Base-by-base conservation (phyloP, 1,140 invertebrate genomes). In the Micrasema minimum region DNA sequence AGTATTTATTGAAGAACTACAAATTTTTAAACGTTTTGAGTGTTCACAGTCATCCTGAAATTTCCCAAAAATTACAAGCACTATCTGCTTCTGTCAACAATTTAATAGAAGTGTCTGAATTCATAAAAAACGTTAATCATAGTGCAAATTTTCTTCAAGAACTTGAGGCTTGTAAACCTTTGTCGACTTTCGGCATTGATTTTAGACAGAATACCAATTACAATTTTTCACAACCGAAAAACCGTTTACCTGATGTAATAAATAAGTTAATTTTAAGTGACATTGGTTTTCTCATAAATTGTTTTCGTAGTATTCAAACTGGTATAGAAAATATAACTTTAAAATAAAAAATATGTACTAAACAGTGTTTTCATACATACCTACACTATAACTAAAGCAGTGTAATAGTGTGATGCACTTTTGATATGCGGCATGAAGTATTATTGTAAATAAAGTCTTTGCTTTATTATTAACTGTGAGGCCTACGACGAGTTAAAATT, bases 1-100 rank as follows among this genome's bases (percentile, higher is more conserved):
- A 73, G 48, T 73, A 69, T 66, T 20, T 73, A 41, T 45, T 73
- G 43, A 73, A 73, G 45, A 66, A 66, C 50, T 66, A 53, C 23
- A 53, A 20, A 66, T 35, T 50, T 38, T 43, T 67, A 31, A 26
- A 66, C 20, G 22, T 51, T 66, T 41, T 66, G 23, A 50, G 31
- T 12, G 50, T 53, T 20, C 37, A 66, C 14, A 53, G 53, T 66
- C 65, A 66, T 23, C 65, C 46, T 0, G 65, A 66, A 20, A 53
- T 66, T 14, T 22, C 65, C 11, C 12, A 55, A 55, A 66, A 66
- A 41, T 14, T 66, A 16, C 37, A 66, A n/a, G 18, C 23, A 14
- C n/a, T 66, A 2, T 66, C 65, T 9, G 6, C 22, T 1, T 20
- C 65, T 20, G 41, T 66, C 9, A 51, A 53, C 14, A 53, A 22